phyloP scores from a whole-genome alignment of 2,888 invertebrate species.

The Tolmerus cingulatus region DNA sequence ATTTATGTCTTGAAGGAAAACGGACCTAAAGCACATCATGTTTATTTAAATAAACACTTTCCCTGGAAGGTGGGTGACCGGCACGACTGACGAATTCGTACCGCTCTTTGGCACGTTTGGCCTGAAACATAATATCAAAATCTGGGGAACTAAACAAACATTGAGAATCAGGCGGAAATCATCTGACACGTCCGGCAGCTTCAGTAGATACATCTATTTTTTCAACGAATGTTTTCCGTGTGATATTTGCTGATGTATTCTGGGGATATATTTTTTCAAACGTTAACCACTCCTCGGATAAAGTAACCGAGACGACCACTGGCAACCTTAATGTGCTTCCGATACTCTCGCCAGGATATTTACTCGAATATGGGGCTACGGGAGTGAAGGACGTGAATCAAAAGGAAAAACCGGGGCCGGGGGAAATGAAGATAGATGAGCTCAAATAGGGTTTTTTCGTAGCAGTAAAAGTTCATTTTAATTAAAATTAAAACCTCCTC shows the following conservation, averaged over 20 bases:
- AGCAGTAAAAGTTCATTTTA: slow-evolving; percentile 49
- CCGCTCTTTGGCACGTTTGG: not conserved
- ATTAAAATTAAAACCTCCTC: slow-evolving; percentile 49
- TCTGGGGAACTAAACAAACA: not conserved
- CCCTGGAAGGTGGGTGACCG: not conserved
- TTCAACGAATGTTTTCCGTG: not conserved
- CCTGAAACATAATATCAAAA: not conserved
- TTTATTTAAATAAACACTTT: not conserved
- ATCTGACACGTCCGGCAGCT: not conserved
- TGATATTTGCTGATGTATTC: not conserved
- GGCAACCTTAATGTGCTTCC: not conserved
- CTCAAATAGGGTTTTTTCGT: slow-evolving; percentile 44
- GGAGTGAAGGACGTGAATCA: slow-evolving; percentile 36
- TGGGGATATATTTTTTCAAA: not conserved
- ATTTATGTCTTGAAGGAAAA: not conserved
- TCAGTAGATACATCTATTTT: not conserved
- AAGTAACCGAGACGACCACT: not conserved
- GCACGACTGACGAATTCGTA: not conserved
- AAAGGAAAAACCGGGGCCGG: not conserved
- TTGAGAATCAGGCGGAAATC: not conserved
- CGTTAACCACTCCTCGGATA: not conserved
- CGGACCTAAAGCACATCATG: not conserved
- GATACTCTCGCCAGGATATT: not conserved
- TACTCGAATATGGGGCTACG: not conserved
- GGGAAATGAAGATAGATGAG: slow-evolving; percentile 49